Percentiles rank a stretch among this genome's conserved stretches.
Evolutionary conservation across 2,888 invertebrate genomes (phyloP).

Genomic region (Heteromyza rotundicornis): DNA sequence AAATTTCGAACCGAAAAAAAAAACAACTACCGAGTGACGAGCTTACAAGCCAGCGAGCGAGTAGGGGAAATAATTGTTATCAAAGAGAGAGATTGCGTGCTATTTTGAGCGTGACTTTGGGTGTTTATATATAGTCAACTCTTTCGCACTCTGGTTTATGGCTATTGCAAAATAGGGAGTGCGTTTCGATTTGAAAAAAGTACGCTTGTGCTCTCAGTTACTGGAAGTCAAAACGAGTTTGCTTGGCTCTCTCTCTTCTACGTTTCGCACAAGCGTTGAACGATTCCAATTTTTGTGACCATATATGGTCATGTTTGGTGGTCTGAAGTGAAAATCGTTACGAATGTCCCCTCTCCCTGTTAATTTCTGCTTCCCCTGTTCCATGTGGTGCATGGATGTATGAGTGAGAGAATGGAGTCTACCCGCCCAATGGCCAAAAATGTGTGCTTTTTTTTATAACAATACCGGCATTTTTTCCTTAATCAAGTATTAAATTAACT

Average conservation of each 20-base stretch:
- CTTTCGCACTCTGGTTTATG: too few relatives aligned
- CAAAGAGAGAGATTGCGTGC: too few relatives aligned
- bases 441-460: constrained; percentile 5
- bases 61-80: too few relatives aligned
- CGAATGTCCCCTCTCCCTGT: constrained; percentile 20
- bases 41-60: not conserved
- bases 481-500: constrained; percentile 13
- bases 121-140: too few relatives aligned
- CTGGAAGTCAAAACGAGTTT: constrained; percentile 33
- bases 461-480: constrained; percentile 35
- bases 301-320: constrained; percentile 62
- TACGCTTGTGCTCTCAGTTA: not conserved
- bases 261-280: constrained; percentile 8
- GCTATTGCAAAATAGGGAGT: too few relatives aligned
- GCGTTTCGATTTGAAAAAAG: too few relatives aligned
- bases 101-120: too few relatives aligned
- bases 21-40: not conserved
- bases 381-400: not conserved
- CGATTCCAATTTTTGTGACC: constrained; percentile 58
- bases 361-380: not conserved
- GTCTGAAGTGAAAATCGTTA: constrained; percentile 33
- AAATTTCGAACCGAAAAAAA: not conserved
- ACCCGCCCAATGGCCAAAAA: constrained; percentile 18
- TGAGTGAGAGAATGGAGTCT: constrained; percentile 14
- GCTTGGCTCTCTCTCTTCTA: not conserved